A percentile compares a stretch with the other conserved stretches of the same genome.
Conservation (phyloP, 1,140 invertebrate species). For the Sycobia sp. region DNA sequence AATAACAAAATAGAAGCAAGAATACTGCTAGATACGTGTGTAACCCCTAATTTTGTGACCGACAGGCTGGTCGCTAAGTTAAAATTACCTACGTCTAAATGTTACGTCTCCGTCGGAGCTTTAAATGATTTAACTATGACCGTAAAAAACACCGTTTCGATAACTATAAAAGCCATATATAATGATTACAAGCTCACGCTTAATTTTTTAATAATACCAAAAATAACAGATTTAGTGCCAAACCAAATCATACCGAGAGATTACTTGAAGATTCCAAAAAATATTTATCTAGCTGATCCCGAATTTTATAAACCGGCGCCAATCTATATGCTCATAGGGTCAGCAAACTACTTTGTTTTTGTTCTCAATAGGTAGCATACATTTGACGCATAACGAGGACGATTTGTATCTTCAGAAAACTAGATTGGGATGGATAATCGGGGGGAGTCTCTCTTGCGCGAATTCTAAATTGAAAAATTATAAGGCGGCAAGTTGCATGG, state of each 20-base stretch:
- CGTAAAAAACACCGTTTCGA: not conserved
- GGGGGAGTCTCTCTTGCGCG: not conserved
- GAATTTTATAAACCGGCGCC: slow-evolving; percentile 34
- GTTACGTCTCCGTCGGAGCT: slow-evolving; percentile 5
- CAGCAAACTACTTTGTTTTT: slow-evolving; percentile 35
- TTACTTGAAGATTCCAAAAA: slow-evolving; percentile 29
- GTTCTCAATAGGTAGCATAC: slow-evolving; percentile 35
- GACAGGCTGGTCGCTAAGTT: not conserved
- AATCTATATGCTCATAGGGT: slow-evolving; percentile 36
- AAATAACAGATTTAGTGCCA: slow-evolving; percentile 32
- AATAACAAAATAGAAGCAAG: not conserved
- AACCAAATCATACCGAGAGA: slow-evolving; percentile 31
- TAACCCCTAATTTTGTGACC: slow-evolving; percentile 13
- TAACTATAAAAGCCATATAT: not conserved
- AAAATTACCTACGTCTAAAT: not conserved
- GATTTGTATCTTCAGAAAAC: slow-evolving; percentile 39
- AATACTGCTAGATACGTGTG: slow-evolving; percentile 11
- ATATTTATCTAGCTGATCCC: slow-evolving; percentile 37
- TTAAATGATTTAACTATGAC: slow-evolving; percentile 1
- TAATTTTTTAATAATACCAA: slow-evolving; percentile 26
- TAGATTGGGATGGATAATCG: slow-evolving; percentile 5
- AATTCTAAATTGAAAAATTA: not conserved
- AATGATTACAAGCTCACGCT: not conserved
- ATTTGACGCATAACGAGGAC: slow-evolving; percentile 5
- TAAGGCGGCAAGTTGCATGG: not conserved